These are phyloP conservation scores for Discoglossus pictus DNA, from an alignment of 2,797 vertebrate species.

Conservation along the genomic window DNA sequence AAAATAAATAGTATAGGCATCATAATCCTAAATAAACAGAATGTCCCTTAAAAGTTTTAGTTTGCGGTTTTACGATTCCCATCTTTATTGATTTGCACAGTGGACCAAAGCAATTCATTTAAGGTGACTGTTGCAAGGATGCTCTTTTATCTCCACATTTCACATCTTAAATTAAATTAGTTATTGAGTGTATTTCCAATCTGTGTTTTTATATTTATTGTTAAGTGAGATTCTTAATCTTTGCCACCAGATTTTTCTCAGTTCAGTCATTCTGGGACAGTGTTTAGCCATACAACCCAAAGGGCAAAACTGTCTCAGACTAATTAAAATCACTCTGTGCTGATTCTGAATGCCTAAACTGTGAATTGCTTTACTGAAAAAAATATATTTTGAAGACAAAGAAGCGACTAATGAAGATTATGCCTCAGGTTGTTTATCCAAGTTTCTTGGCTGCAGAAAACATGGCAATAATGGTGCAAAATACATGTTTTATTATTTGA, in stretches of 20 bases:
- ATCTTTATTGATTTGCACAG: constrained; percentile 16
- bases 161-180: not conserved
- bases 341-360: not conserved
- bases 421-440: constrained; percentile 3
- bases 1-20: too few relatives aligned
- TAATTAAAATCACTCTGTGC: constrained; percentile 26
- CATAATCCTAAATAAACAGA: too few relatives aligned
- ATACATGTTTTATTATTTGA: not conserved
- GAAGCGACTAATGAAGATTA: constrained; percentile 8
- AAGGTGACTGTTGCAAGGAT: not conserved
- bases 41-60: too few relatives aligned
- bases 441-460: not conserved
- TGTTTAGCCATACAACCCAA: constrained; percentile 5
- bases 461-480: not conserved
- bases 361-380: not conserved
- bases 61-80: too few relatives aligned
- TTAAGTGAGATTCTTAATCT: constrained; percentile 22
- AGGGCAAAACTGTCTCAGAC: constrained; percentile 18
- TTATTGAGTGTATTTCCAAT: constrained; percentile 8
- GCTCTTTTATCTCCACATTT: constrained; percentile 4
- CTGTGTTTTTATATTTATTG: constrained; percentile 12
- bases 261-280: constrained; percentile 1
- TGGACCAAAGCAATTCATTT: constrained; percentile 3
- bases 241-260: constrained; percentile 2
- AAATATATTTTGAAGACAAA: constrained; percentile 1